These are phyloP conservation scores for Drosophila varians DNA, from an alignment of 1,140 invertebrate species.

Conservation along the genomic window DNA sequence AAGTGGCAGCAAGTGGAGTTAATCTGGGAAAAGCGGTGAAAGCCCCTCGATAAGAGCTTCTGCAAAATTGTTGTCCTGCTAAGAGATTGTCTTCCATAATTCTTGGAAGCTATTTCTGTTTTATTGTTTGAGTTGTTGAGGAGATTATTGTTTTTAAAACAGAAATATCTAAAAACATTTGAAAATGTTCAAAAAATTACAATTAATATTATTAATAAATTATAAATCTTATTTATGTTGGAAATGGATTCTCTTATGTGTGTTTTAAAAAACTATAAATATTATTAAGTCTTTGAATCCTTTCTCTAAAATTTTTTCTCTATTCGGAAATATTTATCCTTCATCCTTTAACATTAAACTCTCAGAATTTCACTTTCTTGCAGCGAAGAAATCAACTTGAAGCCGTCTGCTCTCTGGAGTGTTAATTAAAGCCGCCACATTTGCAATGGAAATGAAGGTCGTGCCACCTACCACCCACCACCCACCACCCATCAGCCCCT, in stretches of 20 bases:
- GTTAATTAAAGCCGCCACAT: slow-evolving; percentile 48
- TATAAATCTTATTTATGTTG: too few relatives aligned
- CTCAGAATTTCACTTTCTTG: not conserved
- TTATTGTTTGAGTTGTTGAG: not conserved
- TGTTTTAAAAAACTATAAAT: too few relatives aligned
- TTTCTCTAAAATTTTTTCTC: too few relatives aligned
- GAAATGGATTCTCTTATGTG: too few relatives aligned
- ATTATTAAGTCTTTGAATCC: too few relatives aligned
- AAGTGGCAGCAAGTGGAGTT: not conserved
- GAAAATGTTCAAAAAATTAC: too few relatives aligned
- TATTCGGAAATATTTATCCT: too few relatives aligned
- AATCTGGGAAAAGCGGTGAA: not conserved
- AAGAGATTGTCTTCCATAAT: not conserved
- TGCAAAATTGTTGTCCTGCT: not conserved
- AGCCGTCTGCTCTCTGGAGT: slow-evolving; percentile 7
- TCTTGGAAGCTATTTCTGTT: not conserved
- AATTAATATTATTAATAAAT: too few relatives aligned
- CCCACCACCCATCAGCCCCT: not conserved
- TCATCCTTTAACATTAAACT: not conserved
- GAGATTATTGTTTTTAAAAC: too few relatives aligned
- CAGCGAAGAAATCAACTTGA: not conserved
- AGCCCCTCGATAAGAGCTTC: not conserved
- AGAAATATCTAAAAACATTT: too few relatives aligned
- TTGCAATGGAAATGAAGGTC: slow-evolving; percentile 55
- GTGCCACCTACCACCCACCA: not conserved